Base-by-base conservation (phyloP, 2,888 invertebrate species). In the Augiades crinisus region DNA sequence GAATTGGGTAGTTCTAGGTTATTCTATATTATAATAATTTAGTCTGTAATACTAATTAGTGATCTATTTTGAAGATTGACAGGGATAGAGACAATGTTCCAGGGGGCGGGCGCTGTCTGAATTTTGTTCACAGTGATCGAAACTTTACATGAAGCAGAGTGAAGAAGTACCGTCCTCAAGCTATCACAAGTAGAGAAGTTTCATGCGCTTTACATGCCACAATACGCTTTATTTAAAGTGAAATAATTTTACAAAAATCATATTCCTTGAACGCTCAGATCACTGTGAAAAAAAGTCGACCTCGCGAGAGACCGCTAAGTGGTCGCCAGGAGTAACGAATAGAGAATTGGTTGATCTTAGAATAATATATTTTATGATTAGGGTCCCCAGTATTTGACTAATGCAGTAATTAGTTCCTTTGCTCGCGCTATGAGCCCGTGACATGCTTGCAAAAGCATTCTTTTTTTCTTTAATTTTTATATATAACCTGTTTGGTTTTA, bases 11-110 rank as follows among this genome's bases (percentile, higher is more conserved):
- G 56, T 45, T 34, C 40, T 58, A 59, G 64, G 54, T 60, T 67
- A 66, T 62, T 59, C 49, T 51, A 41, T 52, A 54, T 54, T 58
- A 47, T 61, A 57, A 56, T 60, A 59, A 60, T 49, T 49, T 34
- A 53, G 46, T 43, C 41, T 38, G 30, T 56, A 40, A n/a, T n/a
- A n/a, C n/a, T n/a, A n/a, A 44, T 65, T 65, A 67, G 70, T 57
- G 67, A 65, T 51, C 19, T 51, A 51, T 44, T 51, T 44, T 64
- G 61, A 65, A 59, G 61, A 59, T 58, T 63, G 70, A 68, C 63
- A 68, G 69, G 63, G 58, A 59, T 56, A 53, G 37, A 52, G 37
- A 44, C 36, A 30, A 51, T 27, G 44, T 37, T 22, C 27, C 36
- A 36, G 19, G 16, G 37, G 37, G 31, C 10, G 2, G 3, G n/a